Evolutionary conservation across 1,140 invertebrate genomes (phyloP), one percentile per base, ranked within the genome.

Genomic region (Drosophila paulistorum): DNA sequence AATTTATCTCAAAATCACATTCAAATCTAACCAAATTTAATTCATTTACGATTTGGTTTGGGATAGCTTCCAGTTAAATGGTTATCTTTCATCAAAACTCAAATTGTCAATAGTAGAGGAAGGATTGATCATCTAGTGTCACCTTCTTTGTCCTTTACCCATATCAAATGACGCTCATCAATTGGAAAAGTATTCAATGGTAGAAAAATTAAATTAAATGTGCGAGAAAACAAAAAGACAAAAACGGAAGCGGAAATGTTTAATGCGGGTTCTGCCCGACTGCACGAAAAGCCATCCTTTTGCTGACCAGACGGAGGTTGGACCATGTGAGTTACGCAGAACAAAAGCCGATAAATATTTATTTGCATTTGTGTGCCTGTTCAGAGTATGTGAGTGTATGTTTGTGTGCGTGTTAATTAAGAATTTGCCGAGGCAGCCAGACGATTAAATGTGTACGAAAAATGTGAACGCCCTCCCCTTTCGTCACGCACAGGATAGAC

Each of bases 271-370:
- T 68, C 68, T 57, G 33, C 7, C 45, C 17, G 10, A 51, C 10
- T 14, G 33, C 35, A 14, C 14, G 55, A 58, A n/a, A 3, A 37
- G 14, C 55, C 30, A 30, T 17, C 55, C n/a, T 14, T 37, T 17
- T 58, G 55, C 57, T 59, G 57, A 39, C 57, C 57, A 59, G 57
- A 59, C 35, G 63, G 14, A 58, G 62, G 30, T 55, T 75, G 75
- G 20, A 23, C 41, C 67, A 65, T 75, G 71, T 68, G 71, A 71
- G 71, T 59, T 79, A 71, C 80, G 61, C 79, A 65, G 65, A 66
- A 59, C 79, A 71, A 70, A 74, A 79, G 65, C 77, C 81, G 81
- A 83, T 83, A 83, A 84, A 83, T 79, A 83, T 83, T 84, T 84
- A 83, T 83, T 84, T 83, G 76, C 68, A 76, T 65, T 71, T 67